Evolutionary conservation across 92 coral and sea anemone species (phyloP).

Genomic region (Phenganax marumi): DNA sequence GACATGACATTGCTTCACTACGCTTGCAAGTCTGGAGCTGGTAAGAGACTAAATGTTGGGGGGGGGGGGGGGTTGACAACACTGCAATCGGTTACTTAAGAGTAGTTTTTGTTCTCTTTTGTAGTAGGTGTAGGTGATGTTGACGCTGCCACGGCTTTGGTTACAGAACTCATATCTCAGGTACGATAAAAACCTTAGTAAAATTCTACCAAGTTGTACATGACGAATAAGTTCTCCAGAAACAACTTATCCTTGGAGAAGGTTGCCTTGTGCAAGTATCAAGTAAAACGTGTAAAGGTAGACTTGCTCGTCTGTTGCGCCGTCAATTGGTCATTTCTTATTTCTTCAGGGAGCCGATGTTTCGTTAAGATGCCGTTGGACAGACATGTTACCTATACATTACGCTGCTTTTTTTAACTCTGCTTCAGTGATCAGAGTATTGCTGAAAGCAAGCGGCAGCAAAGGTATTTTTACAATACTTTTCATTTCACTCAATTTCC

Average conservation of each 20-base stretch:
- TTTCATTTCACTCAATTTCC: neutral
- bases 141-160: slow-evolving; percentile 69
- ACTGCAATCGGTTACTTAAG: neutral
- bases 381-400: slow-evolving; percentile 95
- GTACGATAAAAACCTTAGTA: slow-evolving; percentile 32
- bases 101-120: neutral
- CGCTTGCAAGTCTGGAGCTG: slow-evolving; percentile 98
- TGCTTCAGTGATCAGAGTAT: slow-evolving; percentile 75
- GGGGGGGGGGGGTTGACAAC: neutral
- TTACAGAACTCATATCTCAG: slow-evolving; percentile 72
- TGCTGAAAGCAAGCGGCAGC: slow-evolving; percentile 76
- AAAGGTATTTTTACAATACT: slow-evolving; percentile 57
- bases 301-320: neutral
- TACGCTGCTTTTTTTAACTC: slow-evolving; percentile 96
- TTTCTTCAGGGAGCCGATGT: slow-evolving; percentile 78
- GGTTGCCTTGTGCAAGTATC: neutral
- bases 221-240: neutral
- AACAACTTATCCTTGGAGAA: neutral
- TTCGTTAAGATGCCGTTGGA: slow-evolving; percentile 91
- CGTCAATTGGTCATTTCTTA: neutral
- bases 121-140: slow-evolving; percentile 98
- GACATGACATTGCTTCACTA: slow-evolving; percentile 92
- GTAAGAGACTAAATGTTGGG: slow-evolving; percentile 31
- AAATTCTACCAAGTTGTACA: neutral
- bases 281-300: no score